These are phyloP conservation scores for Tyrannus savana DNA, from an alignment of 2,113 vertebrate genomes.

Conservation along the genomic window DNA sequence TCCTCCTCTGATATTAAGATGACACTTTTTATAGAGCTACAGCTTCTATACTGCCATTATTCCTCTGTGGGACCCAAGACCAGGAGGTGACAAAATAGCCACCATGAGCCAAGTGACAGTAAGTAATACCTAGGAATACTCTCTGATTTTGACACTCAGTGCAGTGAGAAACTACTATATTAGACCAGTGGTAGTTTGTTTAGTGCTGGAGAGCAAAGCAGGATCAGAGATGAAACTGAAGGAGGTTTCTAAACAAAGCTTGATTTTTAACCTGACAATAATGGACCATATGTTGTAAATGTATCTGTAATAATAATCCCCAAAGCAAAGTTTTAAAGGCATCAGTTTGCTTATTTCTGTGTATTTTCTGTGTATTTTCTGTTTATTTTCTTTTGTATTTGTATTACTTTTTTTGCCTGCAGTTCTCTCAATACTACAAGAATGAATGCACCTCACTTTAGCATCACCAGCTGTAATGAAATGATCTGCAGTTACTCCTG, in stretches of 20 bases:
- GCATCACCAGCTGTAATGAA: not conserved
- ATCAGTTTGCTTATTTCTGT: not conserved
- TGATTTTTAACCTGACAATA: conserved; percentile 1
- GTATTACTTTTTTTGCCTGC: not conserved
- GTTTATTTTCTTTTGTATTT: not conserved
- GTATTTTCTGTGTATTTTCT: not conserved
- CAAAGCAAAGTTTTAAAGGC: not conserved
- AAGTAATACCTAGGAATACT: conserved; percentile 60
- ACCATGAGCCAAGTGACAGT: conserved; percentile 54
- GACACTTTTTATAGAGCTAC: conserved; percentile 55
- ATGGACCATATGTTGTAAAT: not conserved
- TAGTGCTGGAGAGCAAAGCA: not conserved
- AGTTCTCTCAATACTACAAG: not conserved
- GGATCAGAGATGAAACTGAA: not conserved
- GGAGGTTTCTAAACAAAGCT: not conserved
- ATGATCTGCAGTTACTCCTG: not conserved
- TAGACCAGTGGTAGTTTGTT: not conserved
- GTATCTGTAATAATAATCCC: not conserved
- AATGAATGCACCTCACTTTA: conserved; percentile 8
- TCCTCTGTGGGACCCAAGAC: conserved; percentile 12
- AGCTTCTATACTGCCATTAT: conserved; percentile 18
- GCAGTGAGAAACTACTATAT: not conserved
- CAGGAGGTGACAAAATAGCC: conserved; percentile 14
- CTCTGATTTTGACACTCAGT: not conserved
- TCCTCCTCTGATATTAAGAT: conserved; percentile 69